Evolutionary conservation across 2,888 invertebrate species (phyloP), one percentile per base, ranked within the genome.

Genomic region (Blastobasis lacticolella): DNA sequence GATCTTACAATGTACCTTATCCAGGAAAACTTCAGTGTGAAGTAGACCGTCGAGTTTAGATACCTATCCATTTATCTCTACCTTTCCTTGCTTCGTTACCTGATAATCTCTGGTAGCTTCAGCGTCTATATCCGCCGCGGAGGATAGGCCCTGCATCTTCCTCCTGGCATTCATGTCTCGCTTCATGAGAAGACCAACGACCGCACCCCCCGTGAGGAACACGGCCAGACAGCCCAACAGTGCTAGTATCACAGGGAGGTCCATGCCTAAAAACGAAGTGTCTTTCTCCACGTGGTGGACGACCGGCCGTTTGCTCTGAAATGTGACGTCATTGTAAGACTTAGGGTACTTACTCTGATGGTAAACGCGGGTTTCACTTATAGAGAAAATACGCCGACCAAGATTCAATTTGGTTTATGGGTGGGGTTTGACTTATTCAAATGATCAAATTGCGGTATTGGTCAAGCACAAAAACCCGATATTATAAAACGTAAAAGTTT

Each of bases 51-150:
- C 23, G 23, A 23, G 23, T 23, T 23, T 23, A 23, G 23, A 23
- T 23, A 23, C 23, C 23, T 23, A 23, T 23, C 23, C 23, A 23
- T 23, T 23, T 23, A 23, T 2, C 23, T 23, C 23, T 23, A 23
- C 23, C 23, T 23, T n/a, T 46, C 10, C 10, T 0, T 41, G 38
- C 40, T 38, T 73, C n/a, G 37, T 5, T 48, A 93, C 94, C 90
- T 98, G 97, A 78, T 98, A 98, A 69, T 97, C 97, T 69, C 96
- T 95, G 57, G 95, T 96, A 36, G 96, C 95, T 78, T 95, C 94
- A 6, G 95, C 93, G 62, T 96, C 97, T n/a, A 90, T 86, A 43
- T 87, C 87, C n/a, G 83, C 74, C 9, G 88, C 87, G 0, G 89
- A 89, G 10, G 93, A 84, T 5, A 97, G 81, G n/a, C 94, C 94